These are phyloP conservation scores for Colletes collaris DNA, from an alignment of 2,888 invertebrate genomes.

Conservation along the genomic window DNA sequence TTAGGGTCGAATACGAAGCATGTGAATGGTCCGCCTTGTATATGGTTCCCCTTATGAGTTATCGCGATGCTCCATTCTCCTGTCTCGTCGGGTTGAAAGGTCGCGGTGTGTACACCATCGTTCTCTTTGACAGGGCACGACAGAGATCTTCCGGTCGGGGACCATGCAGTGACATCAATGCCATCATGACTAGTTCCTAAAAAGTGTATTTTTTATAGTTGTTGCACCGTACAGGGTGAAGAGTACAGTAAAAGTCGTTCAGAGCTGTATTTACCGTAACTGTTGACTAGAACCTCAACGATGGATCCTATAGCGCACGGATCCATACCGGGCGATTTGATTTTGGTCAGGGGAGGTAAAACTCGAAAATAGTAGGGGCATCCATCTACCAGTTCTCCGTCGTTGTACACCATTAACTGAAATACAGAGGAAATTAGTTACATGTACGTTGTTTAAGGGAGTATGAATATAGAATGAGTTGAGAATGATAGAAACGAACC, in stretches of 20 bases:
- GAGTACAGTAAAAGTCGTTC: background rate
- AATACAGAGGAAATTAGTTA: conserved; percentile 47
- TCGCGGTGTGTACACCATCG: conserved; percentile 96
- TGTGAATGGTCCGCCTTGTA: conserved; percentile 97
- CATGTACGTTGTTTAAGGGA: background rate
- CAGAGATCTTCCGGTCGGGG: conserved; percentile 93
- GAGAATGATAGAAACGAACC: conserved; percentile 77
- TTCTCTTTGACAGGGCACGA: conserved; percentile 93
- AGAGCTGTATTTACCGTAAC: conserved; percentile 86
- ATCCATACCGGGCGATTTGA: conserved; percentile 96
- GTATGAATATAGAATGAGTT: background rate
- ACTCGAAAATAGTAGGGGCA: conserved; percentile 92
- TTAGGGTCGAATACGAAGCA: conserved; percentile 98
- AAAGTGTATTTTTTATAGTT: conserved; percentile 14
- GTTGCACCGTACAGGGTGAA: no score
- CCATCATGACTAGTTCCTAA: conserved; percentile 85
- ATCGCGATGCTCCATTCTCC: conserved; percentile 99
- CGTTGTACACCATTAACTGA: conserved; percentile 85
- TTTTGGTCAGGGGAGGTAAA: conserved; percentile 93
- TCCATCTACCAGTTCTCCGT: conserved; percentile 85
- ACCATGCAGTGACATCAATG: conserved; percentile 95
- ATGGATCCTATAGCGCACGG: conserved; percentile 97
- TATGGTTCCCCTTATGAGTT: conserved; percentile 97
- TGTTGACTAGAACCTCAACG: conserved; percentile 96
- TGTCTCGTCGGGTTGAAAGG: conserved; percentile 98